Evolutionary conservation across 1,140 invertebrate genomes (phyloP).

Genomic region (Drosophila murphyi): DNA sequence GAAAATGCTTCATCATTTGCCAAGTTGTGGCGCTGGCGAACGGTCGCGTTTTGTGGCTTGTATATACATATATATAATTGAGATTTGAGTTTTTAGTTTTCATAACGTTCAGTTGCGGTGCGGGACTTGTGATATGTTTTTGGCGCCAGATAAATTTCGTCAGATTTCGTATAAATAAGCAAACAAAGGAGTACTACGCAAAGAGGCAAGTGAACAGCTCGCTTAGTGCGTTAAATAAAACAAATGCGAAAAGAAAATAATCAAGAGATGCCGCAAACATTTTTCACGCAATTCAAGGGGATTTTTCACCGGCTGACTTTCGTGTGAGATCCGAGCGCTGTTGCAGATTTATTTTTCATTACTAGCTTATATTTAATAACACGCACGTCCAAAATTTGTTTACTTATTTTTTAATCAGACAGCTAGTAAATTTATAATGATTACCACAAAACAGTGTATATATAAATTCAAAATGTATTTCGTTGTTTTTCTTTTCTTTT

Average conservation of each 20-base stretch:
- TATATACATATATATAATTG: not conserved
- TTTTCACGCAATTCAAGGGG: slow-evolving; percentile 21
- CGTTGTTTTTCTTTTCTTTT: not conserved
- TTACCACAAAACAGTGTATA: not conserved
- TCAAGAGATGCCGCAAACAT: not conserved
- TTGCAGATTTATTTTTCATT: no score
- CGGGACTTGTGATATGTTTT: slow-evolving; percentile 45
- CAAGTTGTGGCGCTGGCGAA: slow-evolving; percentile 21
- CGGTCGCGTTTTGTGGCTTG: slow-evolving; percentile 25
- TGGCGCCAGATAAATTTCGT: slow-evolving; percentile 51
- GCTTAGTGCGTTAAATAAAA: slow-evolving; percentile 20
- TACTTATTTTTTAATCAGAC: not conserved
- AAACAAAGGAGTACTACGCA: not conserved
- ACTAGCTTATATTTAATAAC: not conserved
- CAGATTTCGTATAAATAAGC: slow-evolving; percentile 51
- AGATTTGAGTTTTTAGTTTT: not conserved
- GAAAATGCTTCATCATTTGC: slow-evolving; percentile 26
- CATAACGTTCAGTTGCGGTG: not conserved
- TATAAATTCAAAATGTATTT: slow-evolving; percentile 2
- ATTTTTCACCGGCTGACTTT: not conserved
- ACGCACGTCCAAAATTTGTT: slow-evolving; percentile 9
- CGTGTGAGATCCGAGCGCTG: not conserved
- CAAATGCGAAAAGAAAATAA: slow-evolving; percentile 10
- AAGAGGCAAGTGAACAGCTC: slow-evolving; percentile 3
- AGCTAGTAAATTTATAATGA: slow-evolving; percentile 22